Conservation (phyloP, 2,113 vertebrate genomes). For the Anoura caudifer region DNA sequence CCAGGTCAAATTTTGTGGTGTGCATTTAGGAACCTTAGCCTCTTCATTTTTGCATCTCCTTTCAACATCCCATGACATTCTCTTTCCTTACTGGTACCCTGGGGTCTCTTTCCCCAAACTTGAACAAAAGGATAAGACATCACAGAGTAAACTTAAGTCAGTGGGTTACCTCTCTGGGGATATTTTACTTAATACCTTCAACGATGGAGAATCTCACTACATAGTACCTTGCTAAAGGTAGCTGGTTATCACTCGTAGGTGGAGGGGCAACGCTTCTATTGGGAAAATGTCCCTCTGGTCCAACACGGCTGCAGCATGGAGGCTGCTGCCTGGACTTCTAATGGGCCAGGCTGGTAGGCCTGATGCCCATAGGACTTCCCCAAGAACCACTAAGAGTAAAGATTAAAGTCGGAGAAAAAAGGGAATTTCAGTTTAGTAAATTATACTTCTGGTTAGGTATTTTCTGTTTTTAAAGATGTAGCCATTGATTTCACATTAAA, state of each 20-base stretch:
- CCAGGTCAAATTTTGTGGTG: neutral
- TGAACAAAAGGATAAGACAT: neutral
- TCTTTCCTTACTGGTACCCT: neutral
- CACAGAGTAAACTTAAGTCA: neutral
- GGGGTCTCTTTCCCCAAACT: neutral
- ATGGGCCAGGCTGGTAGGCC: neutral
- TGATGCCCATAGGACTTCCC: neutral
- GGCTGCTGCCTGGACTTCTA: neutral
- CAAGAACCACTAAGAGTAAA: neutral
- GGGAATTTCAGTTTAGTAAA: neutral
- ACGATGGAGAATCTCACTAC: neutral
- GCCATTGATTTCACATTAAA: constrained; percentile 40
- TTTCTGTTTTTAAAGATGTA: neutral
- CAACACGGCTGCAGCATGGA: fast-evolving
- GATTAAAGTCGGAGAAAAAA: neutral
- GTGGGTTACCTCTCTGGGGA: neutral
- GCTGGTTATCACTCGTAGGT: neutral
- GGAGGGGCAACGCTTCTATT: neutral
- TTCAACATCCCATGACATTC: neutral
- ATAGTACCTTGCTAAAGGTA: neutral
- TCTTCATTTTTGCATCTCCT: neutral
- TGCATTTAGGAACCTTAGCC: neutral
- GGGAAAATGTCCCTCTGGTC: neutral
- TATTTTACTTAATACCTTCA: neutral
- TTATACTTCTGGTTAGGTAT: neutral